phyloP scores from a whole-genome alignment of 1,140 invertebrate species.

The Pristionchus pacificus region DNA sequence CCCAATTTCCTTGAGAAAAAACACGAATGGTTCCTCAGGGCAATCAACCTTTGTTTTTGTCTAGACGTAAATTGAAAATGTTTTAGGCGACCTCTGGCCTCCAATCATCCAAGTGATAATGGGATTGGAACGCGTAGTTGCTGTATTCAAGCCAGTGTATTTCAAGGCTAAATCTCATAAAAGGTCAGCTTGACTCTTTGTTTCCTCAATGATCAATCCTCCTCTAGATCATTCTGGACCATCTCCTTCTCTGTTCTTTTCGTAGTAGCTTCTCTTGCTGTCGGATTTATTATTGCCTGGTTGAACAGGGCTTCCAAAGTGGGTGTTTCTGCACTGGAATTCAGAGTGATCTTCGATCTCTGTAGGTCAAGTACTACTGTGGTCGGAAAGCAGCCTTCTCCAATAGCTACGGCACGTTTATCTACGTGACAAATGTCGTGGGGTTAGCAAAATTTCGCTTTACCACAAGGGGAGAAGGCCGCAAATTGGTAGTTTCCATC shows the following conservation, averaged over 20 bases:
- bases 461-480: no score
- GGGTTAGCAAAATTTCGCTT: background rate
- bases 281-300: conserved; percentile 1
- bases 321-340: background rate
- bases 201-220: conserved; percentile 6
- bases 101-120: conserved; percentile 22
- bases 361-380: conserved; percentile 22
- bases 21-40: no score
- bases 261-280: background rate
- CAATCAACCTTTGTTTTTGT: no score
- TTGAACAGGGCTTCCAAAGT: conserved; percentile 22
- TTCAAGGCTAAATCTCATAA: conserved; percentile 4
- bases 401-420: conserved; percentile 19
- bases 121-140: conserved; percentile 18
- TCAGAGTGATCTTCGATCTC: background rate
- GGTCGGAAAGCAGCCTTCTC: conserved; percentile 28
- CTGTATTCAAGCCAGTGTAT: conserved; percentile 21
- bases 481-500: no score
- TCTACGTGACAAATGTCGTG: conserved; percentile 22
- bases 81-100: conserved; percentile 19
- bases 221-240: background rate
- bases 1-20: no score
- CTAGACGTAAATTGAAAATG: background rate
- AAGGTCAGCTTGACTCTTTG: conserved; percentile 12
- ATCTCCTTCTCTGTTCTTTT: conserved; percentile 1